Conservation (phyloP, 2,888 invertebrate genomes). For the Drosophila incognita region DNA sequence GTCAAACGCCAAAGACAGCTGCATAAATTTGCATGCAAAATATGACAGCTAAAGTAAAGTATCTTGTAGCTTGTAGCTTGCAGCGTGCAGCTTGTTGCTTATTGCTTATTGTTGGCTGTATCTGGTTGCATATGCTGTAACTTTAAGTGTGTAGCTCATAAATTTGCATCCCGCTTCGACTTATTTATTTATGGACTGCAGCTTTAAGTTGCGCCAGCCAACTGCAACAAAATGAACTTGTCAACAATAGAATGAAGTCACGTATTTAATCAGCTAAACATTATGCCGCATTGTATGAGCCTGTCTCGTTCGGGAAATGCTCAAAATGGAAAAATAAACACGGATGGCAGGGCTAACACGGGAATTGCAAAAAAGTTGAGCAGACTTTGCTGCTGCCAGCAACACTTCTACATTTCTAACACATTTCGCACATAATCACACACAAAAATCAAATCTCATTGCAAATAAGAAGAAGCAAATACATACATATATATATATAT, state of each 20-base stretch:
- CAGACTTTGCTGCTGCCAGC: conserved; percentile 1
- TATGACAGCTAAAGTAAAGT: conserved; percentile 56
- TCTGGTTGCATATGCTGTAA: conserved; percentile 6
- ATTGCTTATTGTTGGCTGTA: neutral
- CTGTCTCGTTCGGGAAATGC: conserved; percentile 38
- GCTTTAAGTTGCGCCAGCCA: conserved; percentile 27
- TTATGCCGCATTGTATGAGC: conserved; percentile 63
- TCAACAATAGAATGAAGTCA: conserved; percentile 82
- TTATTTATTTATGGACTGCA: conserved; percentile 37
- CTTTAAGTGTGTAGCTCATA: neutral
- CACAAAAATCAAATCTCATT: conserved; percentile 58
- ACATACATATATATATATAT: neutral
- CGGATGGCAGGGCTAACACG: conserved; percentile 1
- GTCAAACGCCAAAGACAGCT: conserved; percentile 16
- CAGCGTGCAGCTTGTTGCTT: conserved; percentile 5
- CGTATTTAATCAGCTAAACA: conserved; percentile 84
- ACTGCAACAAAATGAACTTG: conserved; percentile 62
- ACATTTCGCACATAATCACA: conserved; percentile 45
- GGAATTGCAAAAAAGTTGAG: conserved; percentile 17
- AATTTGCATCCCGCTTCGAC: conserved; percentile 1
- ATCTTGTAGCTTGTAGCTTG: conserved; percentile 41
- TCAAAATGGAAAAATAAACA: conserved; percentile 10
- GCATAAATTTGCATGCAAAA: conserved; percentile 57
- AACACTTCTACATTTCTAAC: neutral
- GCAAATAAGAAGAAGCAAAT: conserved; percentile 9